Evolutionary conservation across 2,113 vertebrate species (phyloP).

Genomic region (Nanorana parkeri): DNA sequence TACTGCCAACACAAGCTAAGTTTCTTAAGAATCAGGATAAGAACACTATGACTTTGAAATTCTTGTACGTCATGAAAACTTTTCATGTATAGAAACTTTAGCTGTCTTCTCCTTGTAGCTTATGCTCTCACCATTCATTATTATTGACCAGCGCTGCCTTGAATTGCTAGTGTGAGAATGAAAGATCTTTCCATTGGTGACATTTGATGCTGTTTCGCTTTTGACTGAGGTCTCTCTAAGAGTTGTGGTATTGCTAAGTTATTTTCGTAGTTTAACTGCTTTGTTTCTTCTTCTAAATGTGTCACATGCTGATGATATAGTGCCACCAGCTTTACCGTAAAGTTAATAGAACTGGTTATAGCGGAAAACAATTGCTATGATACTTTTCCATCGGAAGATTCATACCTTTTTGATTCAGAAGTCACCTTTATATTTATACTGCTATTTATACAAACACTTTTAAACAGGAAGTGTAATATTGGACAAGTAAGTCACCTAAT

Average conservation of each 20-base stretch:
- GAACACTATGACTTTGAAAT: neutral
- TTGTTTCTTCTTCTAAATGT: slow-evolving; percentile 29
- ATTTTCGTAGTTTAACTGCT: slow-evolving; percentile 18
- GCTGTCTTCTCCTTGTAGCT: neutral
- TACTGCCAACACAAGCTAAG: neutral
- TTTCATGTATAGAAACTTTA: slow-evolving; percentile 1
- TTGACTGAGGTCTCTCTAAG: neutral
- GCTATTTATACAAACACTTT: neutral
- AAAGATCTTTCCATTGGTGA: slow-evolving; percentile 5
- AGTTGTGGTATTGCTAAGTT: slow-evolving; percentile 19
- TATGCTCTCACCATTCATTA: slow-evolving; percentile 25
- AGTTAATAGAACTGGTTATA: slow-evolving; percentile 36
- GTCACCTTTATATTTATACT: neutral
- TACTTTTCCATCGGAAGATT: neutral
- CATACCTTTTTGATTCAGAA: neutral
- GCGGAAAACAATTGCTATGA: neutral
- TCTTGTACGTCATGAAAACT: neutral
- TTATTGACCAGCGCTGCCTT: slow-evolving; percentile 17
- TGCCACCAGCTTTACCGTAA: neutral
- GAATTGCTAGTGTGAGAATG: slow-evolving; percentile 10
- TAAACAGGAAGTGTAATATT: too few species aligned
- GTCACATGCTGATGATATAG: slow-evolving; percentile 20
- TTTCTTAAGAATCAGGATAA: neutral
- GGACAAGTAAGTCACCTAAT: too few species aligned
- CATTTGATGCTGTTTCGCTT: slow-evolving; percentile 19